A percentile compares a stretch with the other conserved stretches of the same genome.
Conservation (phyloP, 1,140 invertebrate genomes). For the Cataglyphis hispanica region DNA sequence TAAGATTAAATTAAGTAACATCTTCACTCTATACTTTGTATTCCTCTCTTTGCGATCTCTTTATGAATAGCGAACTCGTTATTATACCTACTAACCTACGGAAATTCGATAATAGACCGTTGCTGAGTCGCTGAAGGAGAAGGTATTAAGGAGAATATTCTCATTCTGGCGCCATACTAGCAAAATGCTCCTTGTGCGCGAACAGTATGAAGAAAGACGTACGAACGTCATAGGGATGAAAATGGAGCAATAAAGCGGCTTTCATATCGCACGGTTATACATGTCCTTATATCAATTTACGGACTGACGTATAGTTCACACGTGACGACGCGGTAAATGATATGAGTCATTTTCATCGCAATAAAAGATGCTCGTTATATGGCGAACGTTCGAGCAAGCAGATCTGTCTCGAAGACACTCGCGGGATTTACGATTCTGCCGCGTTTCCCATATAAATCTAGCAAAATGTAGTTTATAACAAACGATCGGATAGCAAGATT, state of each 20-base stretch:
- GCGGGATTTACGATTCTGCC: conserved; percentile 15
- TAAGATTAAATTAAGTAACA: conserved; percentile 7
- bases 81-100: conserved; percentile 42
- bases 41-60: conserved; percentile 24
- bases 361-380: conserved; percentile 48
- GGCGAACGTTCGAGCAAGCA: conserved; percentile 3
- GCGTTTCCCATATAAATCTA: background rate
- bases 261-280: conserved; percentile 71
- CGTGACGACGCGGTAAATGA: conserved; percentile 59
- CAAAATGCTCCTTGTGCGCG: conserved; percentile 51
- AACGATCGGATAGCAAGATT: conserved; percentile 29
- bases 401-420: conserved; percentile 18
- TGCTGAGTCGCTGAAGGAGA: conserved; percentile 42
- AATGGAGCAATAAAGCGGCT: conserved; percentile 72
- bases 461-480: conserved; percentile 35
- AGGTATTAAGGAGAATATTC: conserved; percentile 69
- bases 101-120: conserved; percentile 61
- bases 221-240: conserved; percentile 68
- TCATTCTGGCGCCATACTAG: conserved; percentile 57
- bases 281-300: conserved; percentile 74
- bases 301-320: conserved; percentile 69
- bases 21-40: conserved; percentile 15
- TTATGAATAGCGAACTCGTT: conserved; percentile 49
- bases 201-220: conserved; percentile 58
- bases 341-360: conserved; percentile 45